Evolutionary conservation across 2,113 vertebrate species (phyloP), one percentile per base, ranked within the genome.

Genomic region (Coracopsis vasa): DNA sequence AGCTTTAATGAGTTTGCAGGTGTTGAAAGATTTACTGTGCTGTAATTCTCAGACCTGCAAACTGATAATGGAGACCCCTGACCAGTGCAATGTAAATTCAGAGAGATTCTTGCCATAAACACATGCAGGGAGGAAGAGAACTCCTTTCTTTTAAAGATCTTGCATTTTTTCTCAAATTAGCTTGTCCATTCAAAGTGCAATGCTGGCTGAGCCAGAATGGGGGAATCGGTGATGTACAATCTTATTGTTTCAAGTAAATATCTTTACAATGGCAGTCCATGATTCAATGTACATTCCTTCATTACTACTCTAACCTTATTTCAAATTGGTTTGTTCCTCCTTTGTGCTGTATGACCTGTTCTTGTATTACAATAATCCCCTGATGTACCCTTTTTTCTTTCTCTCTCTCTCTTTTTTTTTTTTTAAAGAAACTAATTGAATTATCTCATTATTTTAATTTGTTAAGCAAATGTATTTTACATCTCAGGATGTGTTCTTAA

Each of bases 391-490:
- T 99, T 98, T 98, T 98, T 95, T 97, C 94, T 95, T 95, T 98
- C n/a, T 97, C 96, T 74, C 45, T 75, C 42, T 97, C 96, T 60
- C 5, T 56, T 7, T 13, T n/a, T 50, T 97, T 98, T 98, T 97
- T 96, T 94, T 84, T 97, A 71, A 98, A 98, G 98, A 99, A 99
- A 98, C 99, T 99, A 99, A 99, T 99, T 99, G 98, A 99, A 99
- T 99, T 99, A 99, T 99, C 98, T 99, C 98, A 98, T 98, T 98
- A 98, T 98, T 99, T 98, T 98, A 98, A 98, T 99, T 99, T 99
- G 99, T 99, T 99, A 99, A 99, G 99, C 99, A 99, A 99, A 99
- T 99, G 99, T 99, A 99, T 99, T 99, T 99, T 98, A 98, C 97
- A 98, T 99, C 98, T 98, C 98, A 98, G 98, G 98, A 98, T 99